Evolutionary conservation across 2,888 invertebrate species (phyloP).

Genomic region (Gymnocheta viridis): DNA sequence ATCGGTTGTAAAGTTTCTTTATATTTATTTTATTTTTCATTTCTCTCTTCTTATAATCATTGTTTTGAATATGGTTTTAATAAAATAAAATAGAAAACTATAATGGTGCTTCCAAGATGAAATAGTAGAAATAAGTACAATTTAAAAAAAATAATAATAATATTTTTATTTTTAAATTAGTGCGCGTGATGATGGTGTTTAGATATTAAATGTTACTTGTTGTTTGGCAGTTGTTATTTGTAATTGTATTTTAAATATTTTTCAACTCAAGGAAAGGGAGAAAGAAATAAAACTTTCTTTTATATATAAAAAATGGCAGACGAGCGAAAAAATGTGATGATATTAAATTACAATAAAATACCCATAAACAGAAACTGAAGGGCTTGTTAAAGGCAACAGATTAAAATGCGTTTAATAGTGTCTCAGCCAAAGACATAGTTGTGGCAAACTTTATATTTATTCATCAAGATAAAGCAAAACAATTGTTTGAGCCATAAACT

Average conservation of each 20-base stretch:
- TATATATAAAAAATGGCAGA: slow-evolving; percentile 4
- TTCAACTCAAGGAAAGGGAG: slow-evolving; percentile 9
- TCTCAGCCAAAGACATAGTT: slow-evolving; percentile 4
- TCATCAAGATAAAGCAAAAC: slow-evolving; percentile 44
- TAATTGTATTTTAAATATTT: slow-evolving; percentile 62
- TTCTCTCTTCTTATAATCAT: slow-evolving; percentile 47
- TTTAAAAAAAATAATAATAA: slow-evolving; percentile 8
- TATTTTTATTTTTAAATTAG: slow-evolving; percentile 68
- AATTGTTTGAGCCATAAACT: slow-evolving; percentile 42
- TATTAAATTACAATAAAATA: slow-evolving; percentile 65
- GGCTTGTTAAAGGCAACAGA: slow-evolving; percentile 20
- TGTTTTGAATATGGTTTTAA: slow-evolving; percentile 65
- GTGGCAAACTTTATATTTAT: slow-evolving; percentile 10
- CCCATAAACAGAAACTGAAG: slow-evolving; percentile 41
- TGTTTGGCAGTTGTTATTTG: slow-evolving; percentile 67
- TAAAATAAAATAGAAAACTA: slow-evolving; percentile 1
- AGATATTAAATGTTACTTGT: slow-evolving; percentile 71
- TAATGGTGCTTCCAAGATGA: slow-evolving; percentile 51
- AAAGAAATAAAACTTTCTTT: slow-evolving; percentile 51
- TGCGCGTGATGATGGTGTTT: slow-evolving; percentile 73
- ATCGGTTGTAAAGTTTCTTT: slow-evolving; percentile 40
- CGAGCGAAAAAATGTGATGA: slow-evolving; percentile 49
- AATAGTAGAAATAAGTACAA: slow-evolving; percentile 48
- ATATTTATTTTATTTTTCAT: background rate
- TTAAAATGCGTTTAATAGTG: slow-evolving; percentile 56